Conservation (phyloP, 2,888 invertebrate species). For the Cyclophora punctaria region DNA sequence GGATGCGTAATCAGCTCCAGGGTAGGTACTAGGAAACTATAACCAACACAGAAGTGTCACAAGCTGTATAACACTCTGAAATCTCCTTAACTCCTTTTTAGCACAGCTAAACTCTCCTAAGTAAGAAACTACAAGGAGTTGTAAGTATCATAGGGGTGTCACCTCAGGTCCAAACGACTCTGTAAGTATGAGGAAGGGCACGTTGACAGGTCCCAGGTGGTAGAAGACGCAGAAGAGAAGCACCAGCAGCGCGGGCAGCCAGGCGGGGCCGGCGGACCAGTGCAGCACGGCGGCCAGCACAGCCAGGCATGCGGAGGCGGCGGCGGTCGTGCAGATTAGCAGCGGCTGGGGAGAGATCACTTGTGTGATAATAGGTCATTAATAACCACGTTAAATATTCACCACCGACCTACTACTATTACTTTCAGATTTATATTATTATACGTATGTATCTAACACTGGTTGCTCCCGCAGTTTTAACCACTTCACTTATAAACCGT, state of each 20-base stretch:
- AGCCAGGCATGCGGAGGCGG: constrained; percentile 22
- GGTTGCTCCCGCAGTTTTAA: neutral
- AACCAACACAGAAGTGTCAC: too few species aligned
- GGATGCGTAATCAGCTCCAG: too few species aligned
- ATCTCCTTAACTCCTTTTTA: too few species aligned
- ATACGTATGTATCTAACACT: too few species aligned
- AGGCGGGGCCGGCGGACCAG: constrained; percentile 33
- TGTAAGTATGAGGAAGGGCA: constrained; percentile 30
- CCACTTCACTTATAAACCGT: neutral
- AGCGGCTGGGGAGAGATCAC: constrained; percentile 23
- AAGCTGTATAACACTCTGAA: too few species aligned
- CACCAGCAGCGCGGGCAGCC: constrained; percentile 38
- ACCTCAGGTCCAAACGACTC: constrained; percentile 36
- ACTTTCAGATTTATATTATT: too few species aligned
- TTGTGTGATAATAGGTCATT: too few species aligned
- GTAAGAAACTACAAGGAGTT: neutral
- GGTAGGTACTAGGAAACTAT: too few species aligned
- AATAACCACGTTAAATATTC: too few species aligned
- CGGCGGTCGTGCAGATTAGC: constrained; percentile 25
- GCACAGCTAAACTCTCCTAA: too few species aligned
- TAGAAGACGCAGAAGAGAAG: constrained; percentile 33
- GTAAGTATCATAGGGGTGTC: neutral
- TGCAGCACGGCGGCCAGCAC: constrained; percentile 28
- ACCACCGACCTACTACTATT: too few species aligned
- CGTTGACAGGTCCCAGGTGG: constrained; percentile 38